Percentiles rank a stretch among this genome's conserved stretches.
These are phyloP conservation scores for Pseudorhiza aurosa DNA, from an alignment of 30 jellyfish, hydroid and myxozoan genomes.

Conservation along the genomic window DNA sequence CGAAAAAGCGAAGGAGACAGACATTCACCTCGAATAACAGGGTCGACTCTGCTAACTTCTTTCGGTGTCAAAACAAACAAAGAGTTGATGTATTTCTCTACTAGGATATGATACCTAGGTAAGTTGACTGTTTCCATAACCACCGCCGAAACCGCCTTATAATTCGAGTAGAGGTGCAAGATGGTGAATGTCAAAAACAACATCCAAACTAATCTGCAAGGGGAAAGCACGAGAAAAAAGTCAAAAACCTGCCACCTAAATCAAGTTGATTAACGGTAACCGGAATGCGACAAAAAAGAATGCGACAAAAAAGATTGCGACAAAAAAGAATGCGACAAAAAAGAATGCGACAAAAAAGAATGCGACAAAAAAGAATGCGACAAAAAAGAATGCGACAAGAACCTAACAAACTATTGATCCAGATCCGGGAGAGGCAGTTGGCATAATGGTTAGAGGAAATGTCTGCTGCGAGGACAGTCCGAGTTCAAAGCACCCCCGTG, in stretches of 20 bases:
- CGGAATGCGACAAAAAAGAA: no score
- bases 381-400: not conserved
- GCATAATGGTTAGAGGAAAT: no score
- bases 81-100: constrained; percentile 45
- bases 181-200: constrained; percentile 75
- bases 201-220: constrained; percentile 78
- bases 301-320: not conserved
- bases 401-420: not conserved
- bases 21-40: constrained; percentile 79
- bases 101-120: constrained; percentile 75
- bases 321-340: not conserved
- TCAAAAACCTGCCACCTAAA: no score
- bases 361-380: not conserved
- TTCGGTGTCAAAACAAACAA: constrained; percentile 54
- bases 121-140: constrained; percentile 93
- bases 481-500: no score
- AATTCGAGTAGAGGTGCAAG: constrained; percentile 82
- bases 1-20: not conserved
- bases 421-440: not conserved
- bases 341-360: not conserved
- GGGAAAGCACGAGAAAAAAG: not conserved
- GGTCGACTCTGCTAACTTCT: constrained; percentile 77
- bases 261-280: no score
- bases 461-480: no score
- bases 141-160: constrained; percentile 90